phyloP scores from a whole-genome alignment of 2,113 vertebrate species.

The Tachycineta bicolor region DNA sequence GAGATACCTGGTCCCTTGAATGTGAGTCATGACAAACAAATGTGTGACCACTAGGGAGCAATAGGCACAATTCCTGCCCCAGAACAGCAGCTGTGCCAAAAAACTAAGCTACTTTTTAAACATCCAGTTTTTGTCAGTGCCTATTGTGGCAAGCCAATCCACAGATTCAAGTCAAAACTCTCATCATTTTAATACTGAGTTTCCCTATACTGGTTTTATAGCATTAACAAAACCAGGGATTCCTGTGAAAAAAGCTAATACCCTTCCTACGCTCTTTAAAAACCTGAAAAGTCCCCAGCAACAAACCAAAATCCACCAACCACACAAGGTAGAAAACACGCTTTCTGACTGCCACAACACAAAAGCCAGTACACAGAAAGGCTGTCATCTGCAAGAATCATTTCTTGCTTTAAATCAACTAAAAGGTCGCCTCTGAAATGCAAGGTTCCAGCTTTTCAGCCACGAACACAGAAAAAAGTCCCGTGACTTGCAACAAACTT shows the following conservation, averaged over 20 bases:
- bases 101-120: not conserved
- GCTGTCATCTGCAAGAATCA: not conserved
- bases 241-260: not conserved
- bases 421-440: not conserved
- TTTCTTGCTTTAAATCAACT: not conserved
- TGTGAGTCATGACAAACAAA: not conserved
- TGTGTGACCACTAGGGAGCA: too few species aligned
- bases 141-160: not conserved
- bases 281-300: not conserved
- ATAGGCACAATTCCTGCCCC: too few species aligned
- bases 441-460: not conserved
- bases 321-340: accelerated
- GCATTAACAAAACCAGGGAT: not conserved
- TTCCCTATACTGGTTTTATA: not conserved
- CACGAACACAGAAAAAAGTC: not conserved
- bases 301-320: not conserved
- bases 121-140: not conserved
- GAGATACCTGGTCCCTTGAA: not conserved
- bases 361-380: not conserved
- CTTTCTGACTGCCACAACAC: not conserved
- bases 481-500: not conserved
- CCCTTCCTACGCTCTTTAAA: not conserved
- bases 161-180: not conserved
- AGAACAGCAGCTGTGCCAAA: not conserved
- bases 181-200: not conserved